Conservation (phyloP, 2,888 invertebrate species). For the Ypsolopha sequella region DNA sequence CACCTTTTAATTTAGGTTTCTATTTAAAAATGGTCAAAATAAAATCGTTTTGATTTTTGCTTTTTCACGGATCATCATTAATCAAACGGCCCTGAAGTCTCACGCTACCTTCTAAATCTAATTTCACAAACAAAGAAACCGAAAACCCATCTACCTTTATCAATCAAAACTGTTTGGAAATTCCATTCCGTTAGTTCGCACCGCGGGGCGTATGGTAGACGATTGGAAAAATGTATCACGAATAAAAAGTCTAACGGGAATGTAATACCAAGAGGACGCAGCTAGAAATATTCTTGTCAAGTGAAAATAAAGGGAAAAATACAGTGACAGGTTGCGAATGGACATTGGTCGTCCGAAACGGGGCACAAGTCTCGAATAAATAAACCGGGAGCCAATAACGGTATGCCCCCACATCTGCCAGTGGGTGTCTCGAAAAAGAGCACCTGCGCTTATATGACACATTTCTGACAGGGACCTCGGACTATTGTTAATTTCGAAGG, state of each 20-base stretch:
- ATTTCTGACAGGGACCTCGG: constrained; percentile 39
- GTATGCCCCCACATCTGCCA: constrained; percentile 45
- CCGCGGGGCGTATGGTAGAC: constrained; percentile 38
- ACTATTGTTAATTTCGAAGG: constrained; percentile 36
- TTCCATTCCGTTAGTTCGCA: constrained; percentile 64
- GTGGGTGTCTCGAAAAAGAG: constrained; percentile 34
- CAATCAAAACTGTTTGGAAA: constrained; percentile 69
- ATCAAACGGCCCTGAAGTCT: constrained; percentile 63
- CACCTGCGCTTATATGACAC: constrained; percentile 44
- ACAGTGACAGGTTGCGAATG: constrained; percentile 64
- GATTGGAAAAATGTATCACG: constrained; percentile 24
- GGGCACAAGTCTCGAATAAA: constrained; percentile 58
- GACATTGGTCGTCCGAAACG: constrained; percentile 59
- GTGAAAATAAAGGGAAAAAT: constrained; percentile 66
- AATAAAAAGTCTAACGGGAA: constrained; percentile 59
- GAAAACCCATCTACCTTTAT: constrained; percentile 68
- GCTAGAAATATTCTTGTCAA: constrained; percentile 64
- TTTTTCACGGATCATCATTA: constrained; percentile 46
- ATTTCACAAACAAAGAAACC: constrained; percentile 67
- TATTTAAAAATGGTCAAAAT: no score
- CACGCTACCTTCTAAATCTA: constrained; percentile 60
- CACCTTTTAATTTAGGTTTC: no score
- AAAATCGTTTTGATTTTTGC: no score
- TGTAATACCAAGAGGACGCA: constrained; percentile 62
- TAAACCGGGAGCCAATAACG: constrained; percentile 55